phyloP scores from a whole-genome alignment of 1,140 invertebrate species.

The Steinernema khuongi region DNA sequence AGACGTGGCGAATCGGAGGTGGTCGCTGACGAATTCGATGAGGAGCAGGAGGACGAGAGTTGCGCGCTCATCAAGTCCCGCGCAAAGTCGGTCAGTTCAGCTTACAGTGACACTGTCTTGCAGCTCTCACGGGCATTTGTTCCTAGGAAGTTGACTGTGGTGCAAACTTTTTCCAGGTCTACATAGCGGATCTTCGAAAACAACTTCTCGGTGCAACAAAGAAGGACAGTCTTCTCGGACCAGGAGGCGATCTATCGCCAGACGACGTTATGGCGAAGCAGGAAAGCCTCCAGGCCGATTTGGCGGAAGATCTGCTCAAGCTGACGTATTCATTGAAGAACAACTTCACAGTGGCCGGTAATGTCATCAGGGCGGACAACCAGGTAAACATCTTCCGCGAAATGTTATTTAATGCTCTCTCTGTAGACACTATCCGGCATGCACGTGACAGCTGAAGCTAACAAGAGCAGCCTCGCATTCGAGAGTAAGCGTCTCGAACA shows the following conservation, averaged over 20 bases:
- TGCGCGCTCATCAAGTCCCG: not conserved
- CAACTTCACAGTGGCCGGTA: conserved; percentile 50
- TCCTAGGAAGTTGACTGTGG: not conserved
- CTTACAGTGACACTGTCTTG: not conserved
- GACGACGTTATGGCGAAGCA: conserved; percentile 22
- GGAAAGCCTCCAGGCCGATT: conserved; percentile 39
- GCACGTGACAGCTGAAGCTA: conserved; percentile 40
- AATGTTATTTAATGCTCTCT: not conserved
- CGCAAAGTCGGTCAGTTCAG: not conserved
- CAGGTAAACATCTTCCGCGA: conserved; percentile 8
- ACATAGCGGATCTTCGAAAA: conserved; percentile 39
- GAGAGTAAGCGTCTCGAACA: conserved; percentile 46
- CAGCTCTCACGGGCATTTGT: conserved; percentile 27
- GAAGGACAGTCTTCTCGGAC: conserved; percentile 1
- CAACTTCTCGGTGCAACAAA: conserved; percentile 36
- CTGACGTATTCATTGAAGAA: conserved; percentile 49
- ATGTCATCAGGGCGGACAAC: conserved; percentile 55
- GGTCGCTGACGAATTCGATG: not conserved
- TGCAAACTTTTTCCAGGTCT: conserved; percentile 41
- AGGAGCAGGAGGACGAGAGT: conserved; percentile 14
- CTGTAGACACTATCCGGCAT: conserved; percentile 35
- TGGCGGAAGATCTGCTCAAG: conserved; percentile 46
- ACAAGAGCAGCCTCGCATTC: conserved; percentile 39
- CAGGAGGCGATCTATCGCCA: not conserved
- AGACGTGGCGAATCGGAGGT: conserved; percentile 1